A percentile compares a stretch with the other conserved stretches of the same genome.
phyloP scores from a whole-genome alignment of 2,888 invertebrate species.

The Drosophila mimetica region DNA sequence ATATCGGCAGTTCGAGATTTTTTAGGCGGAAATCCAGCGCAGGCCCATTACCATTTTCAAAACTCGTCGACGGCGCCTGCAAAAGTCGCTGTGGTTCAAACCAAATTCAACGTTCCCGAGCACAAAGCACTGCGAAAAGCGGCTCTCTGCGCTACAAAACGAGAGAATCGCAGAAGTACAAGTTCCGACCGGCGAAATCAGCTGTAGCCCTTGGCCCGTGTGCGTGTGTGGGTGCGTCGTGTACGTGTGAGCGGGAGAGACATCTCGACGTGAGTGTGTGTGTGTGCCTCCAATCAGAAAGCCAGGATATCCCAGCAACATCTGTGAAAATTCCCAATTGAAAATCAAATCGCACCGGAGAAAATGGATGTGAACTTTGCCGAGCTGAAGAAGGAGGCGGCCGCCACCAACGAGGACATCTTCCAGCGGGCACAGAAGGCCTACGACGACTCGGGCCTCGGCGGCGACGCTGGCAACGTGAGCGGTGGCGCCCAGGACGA shows the following conservation, averaged over 20 bases:
- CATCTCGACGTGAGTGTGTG: constrained; percentile 20
- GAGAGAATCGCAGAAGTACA: background rate
- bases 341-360: background rate
- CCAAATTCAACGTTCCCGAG: constrained; percentile 48
- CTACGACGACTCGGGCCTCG: constrained; percentile 56
- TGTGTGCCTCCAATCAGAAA: constrained; percentile 52
- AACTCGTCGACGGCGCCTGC: constrained; percentile 18
- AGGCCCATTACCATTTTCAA: constrained; percentile 15
- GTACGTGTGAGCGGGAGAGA: constrained; percentile 15
- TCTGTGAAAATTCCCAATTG: constrained; percentile 22
- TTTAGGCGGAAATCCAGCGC: no score
- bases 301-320: constrained; percentile 56
- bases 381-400: constrained; percentile 81
- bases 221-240: constrained; percentile 11
- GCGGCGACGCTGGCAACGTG: constrained; percentile 39
- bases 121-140: constrained; percentile 3
- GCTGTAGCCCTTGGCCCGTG: constrained; percentile 33
- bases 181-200: constrained; percentile 20
- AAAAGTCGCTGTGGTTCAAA: constrained; percentile 19
- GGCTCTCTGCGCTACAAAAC: background rate
- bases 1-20: no score
- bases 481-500: constrained; percentile 76
- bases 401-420: constrained; percentile 74
- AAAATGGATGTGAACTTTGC: constrained; percentile 82
- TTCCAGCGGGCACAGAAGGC: constrained; percentile 54